phyloP scores from a whole-genome alignment of 2,888 invertebrate genomes.

The Prosopocoilus inquinatus region DNA sequence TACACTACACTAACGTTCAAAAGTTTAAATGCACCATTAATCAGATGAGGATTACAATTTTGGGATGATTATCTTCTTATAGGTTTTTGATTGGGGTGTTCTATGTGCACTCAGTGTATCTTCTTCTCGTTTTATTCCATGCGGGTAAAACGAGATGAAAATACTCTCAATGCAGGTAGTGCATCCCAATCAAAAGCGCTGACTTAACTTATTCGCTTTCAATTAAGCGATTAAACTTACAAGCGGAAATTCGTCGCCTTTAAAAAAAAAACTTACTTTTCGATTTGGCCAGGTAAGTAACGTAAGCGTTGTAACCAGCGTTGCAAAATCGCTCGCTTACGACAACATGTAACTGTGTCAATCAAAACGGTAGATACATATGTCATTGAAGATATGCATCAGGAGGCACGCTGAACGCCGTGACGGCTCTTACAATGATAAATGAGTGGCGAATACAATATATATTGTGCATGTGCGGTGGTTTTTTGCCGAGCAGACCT shows the following conservation, averaged over 20 bases:
- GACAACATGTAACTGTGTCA: background rate
- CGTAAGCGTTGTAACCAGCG: background rate
- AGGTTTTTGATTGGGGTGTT: too few relatives aligned
- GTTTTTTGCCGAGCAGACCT: background rate
- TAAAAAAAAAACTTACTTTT: background rate
- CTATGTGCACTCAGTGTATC: too few relatives aligned
- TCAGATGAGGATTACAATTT: too few relatives aligned
- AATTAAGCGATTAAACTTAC: too few relatives aligned
- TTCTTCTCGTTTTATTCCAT: too few relatives aligned
- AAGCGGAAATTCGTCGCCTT: background rate
- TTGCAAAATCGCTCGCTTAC: background rate
- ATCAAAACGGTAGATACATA: slow-evolving; percentile 2
- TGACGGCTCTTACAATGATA: slow-evolving; percentile 2
- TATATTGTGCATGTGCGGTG: background rate
- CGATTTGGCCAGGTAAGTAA: slow-evolving; percentile 8
- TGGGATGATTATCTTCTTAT: too few relatives aligned
- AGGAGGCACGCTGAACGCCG: background rate
- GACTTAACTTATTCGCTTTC: background rate
- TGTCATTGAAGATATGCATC: slow-evolving; percentile 7
- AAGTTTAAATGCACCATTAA: too few relatives aligned
- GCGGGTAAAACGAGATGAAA: too few relatives aligned
- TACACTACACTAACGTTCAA: too few relatives aligned
- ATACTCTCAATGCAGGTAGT: too few relatives aligned
- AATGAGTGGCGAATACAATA: slow-evolving; percentile 2
- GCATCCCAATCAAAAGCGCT: too few relatives aligned